Base-by-base conservation (phyloP, 2,113 vertebrate species). In the Festucalex cinctus region DNA sequence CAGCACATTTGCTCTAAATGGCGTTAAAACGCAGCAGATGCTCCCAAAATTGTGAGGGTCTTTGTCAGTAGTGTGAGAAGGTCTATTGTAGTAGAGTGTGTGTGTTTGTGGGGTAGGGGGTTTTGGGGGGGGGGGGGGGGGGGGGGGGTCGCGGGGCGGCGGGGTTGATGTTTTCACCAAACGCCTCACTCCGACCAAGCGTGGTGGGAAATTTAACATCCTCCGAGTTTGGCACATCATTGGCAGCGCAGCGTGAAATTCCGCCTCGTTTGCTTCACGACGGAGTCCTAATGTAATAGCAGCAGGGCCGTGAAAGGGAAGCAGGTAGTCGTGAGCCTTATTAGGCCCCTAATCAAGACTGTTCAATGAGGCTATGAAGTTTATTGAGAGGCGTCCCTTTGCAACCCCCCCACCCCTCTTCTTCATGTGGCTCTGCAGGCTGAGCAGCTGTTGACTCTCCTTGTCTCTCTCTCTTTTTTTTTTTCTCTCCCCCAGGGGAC, bases 401-500 rank as follows among this genome's bases (percentile, higher is more conserved):
- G 79, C 74, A 1, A 19, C 35, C 10, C 37, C 39, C 22, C n/a
- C 22, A 10, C 14, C 37, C 71, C 78, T 73, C 56, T 63, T 75
- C 66, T 69, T 67, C 71, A 70, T 66, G 72, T 70, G 61, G 68
- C 60, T 58, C 69, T 81, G 54, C 66, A 88, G 83, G 86, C 84
- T 57, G 8, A 83, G 86, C 88, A 90, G 87, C 88, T 90, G 88
- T 85, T 88, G 84, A 86, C 81, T 80, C 80, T 83, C 36, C 35
- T 22, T 65, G 44, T 28, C 49, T 72, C 48, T 36, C n/a, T n/a
- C n/a, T n/a, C n/a, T n/a, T n/a, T n/a, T n/a, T 78, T 82, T 73
- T 80, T 53, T 79, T 28, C 74, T 70, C 80, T 68, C 81, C 81
- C 77, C 83, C 86, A 99, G 97, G 97, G 97, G 49, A 99, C 97